Evolutionary conservation across 1,140 invertebrate genomes (phyloP), one percentile per base, ranked within the genome.

Genomic region (Pseudoatta argentina): DNA sequence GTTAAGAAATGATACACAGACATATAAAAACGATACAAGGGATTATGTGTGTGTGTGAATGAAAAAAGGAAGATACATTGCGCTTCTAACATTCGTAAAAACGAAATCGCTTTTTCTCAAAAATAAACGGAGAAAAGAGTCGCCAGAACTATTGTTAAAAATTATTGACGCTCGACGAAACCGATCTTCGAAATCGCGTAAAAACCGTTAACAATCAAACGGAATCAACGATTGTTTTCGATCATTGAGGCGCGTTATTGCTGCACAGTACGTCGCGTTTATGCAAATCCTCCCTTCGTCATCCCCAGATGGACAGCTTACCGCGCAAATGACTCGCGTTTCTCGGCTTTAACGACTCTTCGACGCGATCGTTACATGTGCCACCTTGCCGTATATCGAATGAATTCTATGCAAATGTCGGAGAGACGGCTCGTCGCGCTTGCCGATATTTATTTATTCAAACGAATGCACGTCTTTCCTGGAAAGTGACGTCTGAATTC

Each of bases 401-500:
- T 24, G 14, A 10, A 71, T 81, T 81, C 30, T 57, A 71, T 34
- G 66, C 79, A 21, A 82, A 72, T 10, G 3, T 18, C n/a, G 30
- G 27, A 55, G 27, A 57, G n/a, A 21, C 64, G 55, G 21, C 30
- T 53, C n/a, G 34, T 57, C 67, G 27, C 21, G 27, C 21, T 48
- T 61, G 71, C 16, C 59, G 24, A 30, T 30, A 24, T 61, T 51
- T 30, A 24, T 61, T 51, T 48, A 21, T 73, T 83, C 39, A 44
- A 55, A 44, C 61, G 61, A 55, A 67, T 18, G 63, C n/a, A 30
- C n/a, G 24, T 51, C 69, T 83, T 61, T 3, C 55, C 24, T 21
- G 27, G 18, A 73, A 73, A 63, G n/a, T 71, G 48, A 83, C 53
- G 39, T 73, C 39, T 30, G 21, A 61, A 14, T 63, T 83, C 18